Percentiles rank a stretch among this genome's conserved stretches.
Conservation (phyloP, 1,140 invertebrate genomes). For the Prorops nasuta region DNA sequence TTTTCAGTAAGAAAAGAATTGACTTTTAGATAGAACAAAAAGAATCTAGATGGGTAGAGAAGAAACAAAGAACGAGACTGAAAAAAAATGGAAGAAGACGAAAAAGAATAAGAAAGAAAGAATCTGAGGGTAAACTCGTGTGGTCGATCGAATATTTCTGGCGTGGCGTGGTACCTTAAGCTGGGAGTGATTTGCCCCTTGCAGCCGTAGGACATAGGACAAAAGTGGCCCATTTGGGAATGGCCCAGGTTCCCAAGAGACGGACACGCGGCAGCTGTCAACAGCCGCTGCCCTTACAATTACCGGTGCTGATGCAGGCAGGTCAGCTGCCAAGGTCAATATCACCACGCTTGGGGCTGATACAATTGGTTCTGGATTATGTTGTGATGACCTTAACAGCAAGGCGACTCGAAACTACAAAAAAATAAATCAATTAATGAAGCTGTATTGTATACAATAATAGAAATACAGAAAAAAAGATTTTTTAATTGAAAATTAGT, state of each 20-base stretch:
- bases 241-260: slow-evolving; percentile 83
- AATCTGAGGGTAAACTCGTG: no score
- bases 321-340: slow-evolving; percentile 70
- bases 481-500: no score
- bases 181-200: slow-evolving; percentile 63
- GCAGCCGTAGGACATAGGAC: slow-evolving; percentile 73
- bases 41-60: no score
- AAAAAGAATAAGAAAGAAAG: no score
- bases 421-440: not conserved
- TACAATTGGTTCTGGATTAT: slow-evolving; percentile 69
- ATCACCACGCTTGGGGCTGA: slow-evolving; percentile 80
- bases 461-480: no score
- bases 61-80: no score
- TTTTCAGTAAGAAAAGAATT: no score
- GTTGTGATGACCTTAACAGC: slow-evolving; percentile 62
- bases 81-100: no score
- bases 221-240: slow-evolving; percentile 85
- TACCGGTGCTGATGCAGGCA: slow-evolving; percentile 70
- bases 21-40: no score
- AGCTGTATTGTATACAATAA: no score
- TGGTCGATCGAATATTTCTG: slow-evolving; percentile 36
- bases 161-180: slow-evolving; percentile 63
- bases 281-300: slow-evolving; percentile 76
- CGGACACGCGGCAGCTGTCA: slow-evolving; percentile 78
- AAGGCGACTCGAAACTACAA: slow-evolving; percentile 78